Evolutionary conservation across 2,797 vertebrate genomes (phyloP).

Genomic region (Siniperca undulata): DNA sequence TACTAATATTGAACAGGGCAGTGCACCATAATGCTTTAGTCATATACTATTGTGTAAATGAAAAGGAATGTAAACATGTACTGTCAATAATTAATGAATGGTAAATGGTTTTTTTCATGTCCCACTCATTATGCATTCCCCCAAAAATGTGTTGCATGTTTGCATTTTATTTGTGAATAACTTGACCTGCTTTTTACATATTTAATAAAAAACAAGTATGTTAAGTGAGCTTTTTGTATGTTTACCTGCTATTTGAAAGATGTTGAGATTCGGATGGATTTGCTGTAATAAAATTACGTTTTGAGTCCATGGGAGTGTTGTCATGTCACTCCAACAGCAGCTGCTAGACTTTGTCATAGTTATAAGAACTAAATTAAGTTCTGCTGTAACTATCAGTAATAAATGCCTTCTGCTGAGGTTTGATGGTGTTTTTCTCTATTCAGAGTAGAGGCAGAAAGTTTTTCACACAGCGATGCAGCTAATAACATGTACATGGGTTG

Average conservation of each 20-base stretch:
- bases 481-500: not conserved
- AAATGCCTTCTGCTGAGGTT: not conserved
- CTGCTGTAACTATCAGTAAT: not conserved
- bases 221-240: slow-evolving; percentile 90
- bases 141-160: slow-evolving; percentile 96
- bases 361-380: not conserved
- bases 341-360: not conserved
- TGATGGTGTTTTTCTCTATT: not conserved
- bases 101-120: slow-evolving; percentile 89
- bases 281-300: slow-evolving; percentile 86
- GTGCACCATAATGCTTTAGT: slow-evolving; percentile 92
- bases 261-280: slow-evolving; percentile 82
- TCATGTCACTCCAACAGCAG: slow-evolving; percentile 54
- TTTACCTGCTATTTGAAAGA: slow-evolving; percentile 85
- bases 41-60: slow-evolving; percentile 98
- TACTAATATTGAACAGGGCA: slow-evolving; percentile 92
- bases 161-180: slow-evolving; percentile 99
- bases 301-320: slow-evolving; percentile 73
- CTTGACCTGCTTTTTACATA: slow-evolving; percentile 99
- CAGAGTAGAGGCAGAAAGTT: not conserved
- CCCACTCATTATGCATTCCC: slow-evolving; percentile 94
- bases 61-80: slow-evolving; percentile 99
- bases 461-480: too few species aligned
- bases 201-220: slow-evolving; percentile 97
- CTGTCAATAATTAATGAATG: slow-evolving; percentile 98